These are phyloP conservation scores for Rhinella marina DNA, from an alignment of 2,797 vertebrate species.

Conservation along the genomic window DNA sequence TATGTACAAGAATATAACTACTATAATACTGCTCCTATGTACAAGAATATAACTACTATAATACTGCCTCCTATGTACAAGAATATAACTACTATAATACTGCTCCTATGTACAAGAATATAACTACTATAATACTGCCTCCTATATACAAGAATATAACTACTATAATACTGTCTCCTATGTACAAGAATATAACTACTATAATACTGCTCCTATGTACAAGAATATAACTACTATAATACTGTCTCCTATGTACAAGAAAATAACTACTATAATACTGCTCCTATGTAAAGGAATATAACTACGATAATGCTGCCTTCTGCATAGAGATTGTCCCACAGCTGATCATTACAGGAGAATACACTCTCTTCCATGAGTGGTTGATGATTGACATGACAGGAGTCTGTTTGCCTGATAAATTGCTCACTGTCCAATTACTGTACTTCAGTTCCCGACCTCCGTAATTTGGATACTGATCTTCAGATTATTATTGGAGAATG, in stretches of 20 bases:
- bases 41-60: constrained; percentile 5
- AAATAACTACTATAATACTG: not conserved
- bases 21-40: not conserved
- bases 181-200: not conserved
- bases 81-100: constrained; percentile 23
- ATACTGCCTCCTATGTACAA: not conserved
- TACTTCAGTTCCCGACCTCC: not conserved
- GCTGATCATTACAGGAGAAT: not conserved
- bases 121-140: constrained; percentile 18
- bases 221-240: not conserved
- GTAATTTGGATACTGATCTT: constrained; percentile 4
- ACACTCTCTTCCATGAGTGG: not conserved
- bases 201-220: not conserved
- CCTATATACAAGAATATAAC: constrained; percentile 19
- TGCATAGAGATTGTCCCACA: not conserved
- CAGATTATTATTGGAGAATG: constrained; percentile 7
- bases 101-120: not conserved
- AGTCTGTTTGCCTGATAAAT: not conserved
- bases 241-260: not conserved
- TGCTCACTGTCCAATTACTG: not conserved
- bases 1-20: constrained; percentile 8
- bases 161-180: constrained; percentile 20
- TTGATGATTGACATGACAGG: not conserved
- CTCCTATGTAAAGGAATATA: not conserved
- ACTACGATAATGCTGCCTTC: too few relatives aligned